Evolutionary conservation across 2,888 invertebrate genomes (phyloP).

Genomic region (Acrocyrtus sp.): DNA sequence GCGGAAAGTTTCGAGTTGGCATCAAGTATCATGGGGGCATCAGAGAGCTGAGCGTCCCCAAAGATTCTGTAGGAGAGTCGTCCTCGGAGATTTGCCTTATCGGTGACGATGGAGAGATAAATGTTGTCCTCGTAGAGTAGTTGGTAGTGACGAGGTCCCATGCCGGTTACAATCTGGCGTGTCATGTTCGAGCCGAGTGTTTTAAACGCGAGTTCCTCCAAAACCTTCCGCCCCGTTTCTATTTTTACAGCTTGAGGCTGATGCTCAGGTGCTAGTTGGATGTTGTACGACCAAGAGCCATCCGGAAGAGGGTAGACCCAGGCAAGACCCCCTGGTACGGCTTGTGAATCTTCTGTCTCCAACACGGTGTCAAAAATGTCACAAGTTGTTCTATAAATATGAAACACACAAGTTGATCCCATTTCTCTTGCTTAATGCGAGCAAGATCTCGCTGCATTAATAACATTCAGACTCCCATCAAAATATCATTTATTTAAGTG

Average conservation of each 20-base stretch:
- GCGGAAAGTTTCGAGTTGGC: conserved; percentile 47
- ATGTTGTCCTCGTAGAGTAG: conserved; percentile 85
- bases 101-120: conserved; percentile 78
- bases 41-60: conserved; percentile 71
- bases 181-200: conserved; percentile 58
- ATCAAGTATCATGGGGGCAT: conserved; percentile 61
- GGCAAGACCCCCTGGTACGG: conserved; percentile 58
- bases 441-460: conserved; percentile 3
- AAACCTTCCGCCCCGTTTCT: conserved; percentile 63
- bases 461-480: conserved; percentile 17
- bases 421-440: conserved; percentile 9
- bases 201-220: conserved; percentile 61
- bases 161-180: conserved; percentile 71
- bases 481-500: conserved; percentile 2
- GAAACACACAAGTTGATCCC: conserved; percentile 32
- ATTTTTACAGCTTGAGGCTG: conserved; percentile 59
- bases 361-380: conserved; percentile 63
- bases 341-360: conserved; percentile 57
- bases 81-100: conserved; percentile 73
- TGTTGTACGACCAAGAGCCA: conserved; percentile 63
- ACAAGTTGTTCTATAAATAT: conserved; percentile 59
- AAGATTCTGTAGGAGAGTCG: conserved; percentile 77
- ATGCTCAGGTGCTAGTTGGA: conserved; percentile 61
- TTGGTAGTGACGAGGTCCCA: conserved; percentile 83
- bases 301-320: conserved; percentile 63